Evolutionary conservation across 2,888 invertebrate genomes (phyloP).

Genomic region (Pterostichus niger): DNA sequence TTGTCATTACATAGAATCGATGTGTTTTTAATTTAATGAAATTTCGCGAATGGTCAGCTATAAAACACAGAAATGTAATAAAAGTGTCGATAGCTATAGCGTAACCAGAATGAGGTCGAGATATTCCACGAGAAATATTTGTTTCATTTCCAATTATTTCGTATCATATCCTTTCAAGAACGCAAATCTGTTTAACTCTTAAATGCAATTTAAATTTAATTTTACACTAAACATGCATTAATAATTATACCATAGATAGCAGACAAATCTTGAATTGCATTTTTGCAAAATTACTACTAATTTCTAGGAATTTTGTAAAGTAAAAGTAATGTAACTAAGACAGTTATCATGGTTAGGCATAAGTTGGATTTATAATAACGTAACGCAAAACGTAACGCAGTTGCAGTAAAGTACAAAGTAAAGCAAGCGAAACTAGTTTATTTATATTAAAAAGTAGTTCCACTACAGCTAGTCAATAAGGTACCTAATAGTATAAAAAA

Average conservation of each 20-base stretch:
- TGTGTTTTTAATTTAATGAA: conserved; percentile 51
- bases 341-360: too few relatives aligned
- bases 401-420: too few relatives aligned
- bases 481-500: too few relatives aligned
- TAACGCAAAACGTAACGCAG: too few relatives aligned
- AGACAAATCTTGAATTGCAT: background rate
- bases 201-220: conserved; percentile 34
- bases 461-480: too few relatives aligned
- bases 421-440: too few relatives aligned
- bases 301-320: too few relatives aligned
- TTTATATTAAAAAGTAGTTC: too few relatives aligned
- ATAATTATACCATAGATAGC: conserved; percentile 5
- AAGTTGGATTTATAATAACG: too few relatives aligned
- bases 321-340: too few relatives aligned
- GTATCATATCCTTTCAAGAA: conserved; percentile 35
- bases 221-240: conserved; percentile 25
- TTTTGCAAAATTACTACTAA: background rate
- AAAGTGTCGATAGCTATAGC: conserved; percentile 33
- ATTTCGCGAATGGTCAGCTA: conserved; percentile 43
- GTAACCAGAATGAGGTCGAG: background rate
- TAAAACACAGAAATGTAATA: conserved; percentile 50
- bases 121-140: conserved; percentile 9
- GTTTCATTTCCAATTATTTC: conserved; percentile 17
- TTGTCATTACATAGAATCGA: conserved; percentile 45
- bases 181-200: conserved; percentile 30